A percentile compares a stretch with the other conserved stretches of the same genome.
Conservation (phyloP, 2,113 vertebrate species). For the Australoheros scitulus region DNA sequence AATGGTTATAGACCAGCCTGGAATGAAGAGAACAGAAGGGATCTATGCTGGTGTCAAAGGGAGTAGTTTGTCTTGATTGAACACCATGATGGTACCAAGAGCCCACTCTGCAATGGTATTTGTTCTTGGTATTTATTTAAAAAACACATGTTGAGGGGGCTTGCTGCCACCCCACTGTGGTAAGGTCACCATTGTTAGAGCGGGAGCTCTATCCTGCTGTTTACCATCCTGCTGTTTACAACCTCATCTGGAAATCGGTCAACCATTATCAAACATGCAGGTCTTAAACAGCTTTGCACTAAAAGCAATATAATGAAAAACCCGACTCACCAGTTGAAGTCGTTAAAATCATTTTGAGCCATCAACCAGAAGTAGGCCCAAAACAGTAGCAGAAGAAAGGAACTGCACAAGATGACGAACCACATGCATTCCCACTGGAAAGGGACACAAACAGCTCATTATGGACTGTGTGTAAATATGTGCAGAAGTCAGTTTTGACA, state of each 20-base stretch:
- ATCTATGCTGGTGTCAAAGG: not conserved
- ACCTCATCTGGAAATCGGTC: not conserved
- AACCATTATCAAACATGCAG: too few relatives aligned
- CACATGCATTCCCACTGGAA: slow-evolving; percentile 94
- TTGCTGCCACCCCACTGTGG: not conserved
- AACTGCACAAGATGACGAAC: slow-evolving; percentile 89
- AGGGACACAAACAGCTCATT: slow-evolving; percentile 26
- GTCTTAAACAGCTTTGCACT: not conserved
- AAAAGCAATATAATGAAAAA: not conserved
- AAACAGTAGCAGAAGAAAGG: slow-evolving; percentile 89
- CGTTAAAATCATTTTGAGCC: slow-evolving; percentile 94
- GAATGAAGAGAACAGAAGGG: not conserved
- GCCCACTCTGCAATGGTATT: not conserved
- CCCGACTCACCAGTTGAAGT: slow-evolving; percentile 92
- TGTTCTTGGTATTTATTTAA: not conserved
- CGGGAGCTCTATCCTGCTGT: not conserved
- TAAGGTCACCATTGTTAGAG: not conserved
- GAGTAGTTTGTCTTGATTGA: not conserved
- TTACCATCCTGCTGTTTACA: not conserved
- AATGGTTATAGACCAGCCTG: slow-evolving; percentile 93
- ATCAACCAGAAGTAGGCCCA: slow-evolving; percentile 99
- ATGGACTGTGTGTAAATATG: not conserved
- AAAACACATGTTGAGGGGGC: not conserved
- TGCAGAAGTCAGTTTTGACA: too few relatives aligned
- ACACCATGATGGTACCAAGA: not conserved